Evolutionary conservation across 2,113 vertebrate genomes (phyloP).

Genomic region (Amblyopsis rosae): DNA sequence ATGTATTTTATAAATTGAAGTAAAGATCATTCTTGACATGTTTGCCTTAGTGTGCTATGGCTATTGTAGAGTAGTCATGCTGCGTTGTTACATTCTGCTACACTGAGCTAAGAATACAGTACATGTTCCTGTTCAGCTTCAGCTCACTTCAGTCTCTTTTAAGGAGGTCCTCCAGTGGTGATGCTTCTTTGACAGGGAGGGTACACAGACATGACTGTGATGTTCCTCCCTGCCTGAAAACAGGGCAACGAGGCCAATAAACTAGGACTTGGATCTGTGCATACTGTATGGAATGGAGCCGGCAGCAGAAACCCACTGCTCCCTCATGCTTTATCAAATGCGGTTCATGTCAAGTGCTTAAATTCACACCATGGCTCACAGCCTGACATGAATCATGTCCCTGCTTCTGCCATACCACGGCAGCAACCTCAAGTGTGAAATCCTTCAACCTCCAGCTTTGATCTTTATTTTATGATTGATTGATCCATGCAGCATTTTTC

Average conservation of each 20-base stretch:
- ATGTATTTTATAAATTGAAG: no score
- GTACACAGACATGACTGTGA: background rate
- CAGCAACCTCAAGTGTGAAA: background rate
- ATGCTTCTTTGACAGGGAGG: background rate
- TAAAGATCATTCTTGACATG: no score
- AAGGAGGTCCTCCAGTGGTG: background rate
- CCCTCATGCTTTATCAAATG: background rate
- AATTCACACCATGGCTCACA: background rate
- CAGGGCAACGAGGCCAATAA: constrained; percentile 18
- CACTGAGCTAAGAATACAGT: no score
- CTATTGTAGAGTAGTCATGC: no score
- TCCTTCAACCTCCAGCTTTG: background rate
- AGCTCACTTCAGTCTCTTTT: background rate
- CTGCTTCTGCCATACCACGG: background rate
- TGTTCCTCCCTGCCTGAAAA: constrained; percentile 11
- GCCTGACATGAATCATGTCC: background rate
- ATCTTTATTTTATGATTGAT: background rate
- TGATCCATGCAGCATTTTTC: background rate
- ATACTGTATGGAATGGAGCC: constrained; percentile 2
- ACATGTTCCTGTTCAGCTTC: no score
- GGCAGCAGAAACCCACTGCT: background rate
- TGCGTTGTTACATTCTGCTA: no score
- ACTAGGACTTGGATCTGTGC: background rate
- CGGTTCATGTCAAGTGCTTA: constrained; percentile 13
- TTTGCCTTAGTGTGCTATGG: no score